A percentile compares a stretch with the other conserved stretches of the same genome.
Conservation (phyloP, 35 echinoderm and acorn worm genomes). For the Apostichopus californicus region DNA sequence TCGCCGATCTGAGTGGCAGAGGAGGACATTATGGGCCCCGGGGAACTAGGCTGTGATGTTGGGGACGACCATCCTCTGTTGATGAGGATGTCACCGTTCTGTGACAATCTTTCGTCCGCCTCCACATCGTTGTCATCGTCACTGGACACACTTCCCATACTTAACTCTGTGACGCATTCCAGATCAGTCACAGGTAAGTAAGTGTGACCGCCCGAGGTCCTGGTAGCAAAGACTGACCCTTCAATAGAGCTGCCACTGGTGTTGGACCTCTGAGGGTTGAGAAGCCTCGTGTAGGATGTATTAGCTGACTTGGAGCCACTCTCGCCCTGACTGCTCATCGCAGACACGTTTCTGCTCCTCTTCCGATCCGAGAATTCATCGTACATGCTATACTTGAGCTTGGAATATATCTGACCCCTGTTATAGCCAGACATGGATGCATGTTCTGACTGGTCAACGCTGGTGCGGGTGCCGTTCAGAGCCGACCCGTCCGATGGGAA, state of each 20-base stretch:
- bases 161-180: constrained; percentile 27
- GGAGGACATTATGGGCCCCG: constrained; percentile 45
- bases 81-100: background rate
- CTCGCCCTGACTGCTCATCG: constrained; percentile 5
- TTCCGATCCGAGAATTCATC: constrained; percentile 79
- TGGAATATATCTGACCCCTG: constrained; percentile 29
- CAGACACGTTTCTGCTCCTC: constrained; percentile 20
- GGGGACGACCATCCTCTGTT: background rate
- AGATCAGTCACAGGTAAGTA: constrained; percentile 26
- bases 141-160: constrained; percentile 29
- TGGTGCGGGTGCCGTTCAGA: constrained; percentile 14
- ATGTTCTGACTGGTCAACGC: constrained; percentile 14
- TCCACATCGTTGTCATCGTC: constrained; percentile 40
- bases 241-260: background rate
- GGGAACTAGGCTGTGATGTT: background rate
- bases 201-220: background rate
- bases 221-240: background rate
- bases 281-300: constrained; percentile 25
- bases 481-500: constrained; percentile 45
- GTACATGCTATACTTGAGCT: constrained; percentile 71
- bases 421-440: background rate
- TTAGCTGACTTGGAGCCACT: background rate
- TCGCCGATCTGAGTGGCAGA: constrained; percentile 75
- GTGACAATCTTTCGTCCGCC: background rate
- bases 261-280: background rate